These are phyloP conservation scores for Geotrupes spiniger DNA, from an alignment of 2,888 invertebrate species.

Conservation along the genomic window DNA sequence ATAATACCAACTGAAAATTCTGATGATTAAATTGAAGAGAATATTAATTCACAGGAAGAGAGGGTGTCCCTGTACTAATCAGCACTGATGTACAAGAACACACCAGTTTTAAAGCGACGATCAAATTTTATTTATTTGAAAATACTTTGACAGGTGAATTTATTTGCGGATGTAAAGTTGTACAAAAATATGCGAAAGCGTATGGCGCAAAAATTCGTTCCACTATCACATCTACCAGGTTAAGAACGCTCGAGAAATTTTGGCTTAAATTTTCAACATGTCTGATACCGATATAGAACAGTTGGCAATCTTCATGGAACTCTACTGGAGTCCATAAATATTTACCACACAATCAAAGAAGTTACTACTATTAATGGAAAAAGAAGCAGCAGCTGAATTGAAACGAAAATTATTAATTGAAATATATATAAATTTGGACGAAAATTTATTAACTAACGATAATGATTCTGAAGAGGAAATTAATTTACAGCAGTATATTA, in stretches of 20 bases:
- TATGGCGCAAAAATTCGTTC: conserved; percentile 30
- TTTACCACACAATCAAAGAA: too few relatives aligned
- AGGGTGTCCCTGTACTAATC: conserved; percentile 20
- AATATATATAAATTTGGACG: background rate
- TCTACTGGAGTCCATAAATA: conserved; percentile 5
- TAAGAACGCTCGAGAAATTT: conserved; percentile 33
- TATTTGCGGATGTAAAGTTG: conserved; percentile 30
- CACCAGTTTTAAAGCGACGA: conserved; percentile 8
- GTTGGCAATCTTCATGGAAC: conserved; percentile 25
- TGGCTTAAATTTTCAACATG: too few relatives aligned
- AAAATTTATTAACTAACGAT: background rate
- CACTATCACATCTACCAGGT: conserved; percentile 29
- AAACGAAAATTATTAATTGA: too few relatives aligned
- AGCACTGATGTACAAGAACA: conserved; percentile 19
- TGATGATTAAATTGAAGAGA: conserved; percentile 14
- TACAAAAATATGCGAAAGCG: conserved; percentile 26
- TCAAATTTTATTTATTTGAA: conserved; percentile 15
- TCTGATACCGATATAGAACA: too few relatives aligned
- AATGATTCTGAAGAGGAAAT: background rate
- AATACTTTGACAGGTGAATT: conserved; percentile 14
- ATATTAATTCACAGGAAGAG: conserved; percentile 17
- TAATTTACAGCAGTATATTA: too few relatives aligned
- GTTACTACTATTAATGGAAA: conserved; percentile 8
- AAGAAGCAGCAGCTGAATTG: background rate
- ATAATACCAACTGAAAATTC: conserved; percentile 9